Base-by-base conservation (phyloP, 1,140 invertebrate species). In the Pseudoatta argentina region DNA sequence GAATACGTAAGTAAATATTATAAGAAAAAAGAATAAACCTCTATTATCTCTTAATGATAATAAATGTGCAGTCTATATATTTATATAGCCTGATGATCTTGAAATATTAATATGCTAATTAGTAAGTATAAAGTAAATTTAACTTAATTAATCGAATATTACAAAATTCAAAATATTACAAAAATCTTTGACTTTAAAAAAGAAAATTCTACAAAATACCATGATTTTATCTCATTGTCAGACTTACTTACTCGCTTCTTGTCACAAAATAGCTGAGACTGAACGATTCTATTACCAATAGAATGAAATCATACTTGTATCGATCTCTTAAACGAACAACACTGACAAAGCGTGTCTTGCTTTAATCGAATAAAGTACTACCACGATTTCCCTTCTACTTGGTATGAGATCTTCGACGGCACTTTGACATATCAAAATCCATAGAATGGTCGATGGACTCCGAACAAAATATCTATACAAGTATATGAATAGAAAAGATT, bases 351-450 rank as follows among this genome's bases (percentile, higher is more conserved):
- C 55, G 69, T 75, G 75, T 83, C 69, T 75, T 24, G 79, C 79
- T 83, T 83, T 83, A 83, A 83, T 83, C 79, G 39, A 83, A 83
- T 69, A 75, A 75, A 75, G 55, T 75, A 83, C 55, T 27, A 14
- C 39, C 39, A 5, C 67, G 67, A 51, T 73, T 63, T 83, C 69
- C 24, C 18, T 61, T 0, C 24, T 34, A 73, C 24, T 44, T 18
- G 27, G 1, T 14, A 44, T 57, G 30, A 55, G 34, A 82, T 82
- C 79, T 73, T 82, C 55, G 55, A 48, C 4, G 16, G 21, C 59
- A 82, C 67, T 73, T 82, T 55, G 53, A 71, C 34, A n/a, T 57
- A 34, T 18, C 53, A 55, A 82, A 24, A 24, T 24, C 44, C 27
- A 75, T 61, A 8, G 5, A 59, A 34, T 12, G 12, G 34, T 59